Percentiles rank a stretch among this genome's conserved stretches.
phyloP scores from a whole-genome alignment of 2,113 vertebrate species.

The Strix uralensis region DNA sequence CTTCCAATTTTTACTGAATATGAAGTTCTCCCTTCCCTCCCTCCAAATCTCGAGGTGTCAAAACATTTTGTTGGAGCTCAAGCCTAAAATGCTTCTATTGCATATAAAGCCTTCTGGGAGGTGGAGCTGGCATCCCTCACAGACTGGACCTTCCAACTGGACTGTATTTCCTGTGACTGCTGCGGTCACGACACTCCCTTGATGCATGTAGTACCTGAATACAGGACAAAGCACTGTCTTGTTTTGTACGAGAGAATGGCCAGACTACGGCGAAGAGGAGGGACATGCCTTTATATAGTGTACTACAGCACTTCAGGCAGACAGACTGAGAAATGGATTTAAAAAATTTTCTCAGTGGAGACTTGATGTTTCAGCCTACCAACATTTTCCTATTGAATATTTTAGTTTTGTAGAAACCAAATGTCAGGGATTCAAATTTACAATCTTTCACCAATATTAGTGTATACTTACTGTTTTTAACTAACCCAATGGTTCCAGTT shows the following conservation, averaged over 20 bases:
- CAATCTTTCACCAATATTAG: background rate
- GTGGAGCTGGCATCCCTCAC: background rate
- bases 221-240: background rate
- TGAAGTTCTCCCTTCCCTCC: background rate
- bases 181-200: accelerated
- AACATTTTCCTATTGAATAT: background rate
- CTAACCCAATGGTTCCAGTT: background rate
- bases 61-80: background rate
- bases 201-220: background rate
- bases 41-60: background rate
- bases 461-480: background rate
- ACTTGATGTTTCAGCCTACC: background rate
- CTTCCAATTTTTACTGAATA: background rate
- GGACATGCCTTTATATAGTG: background rate
- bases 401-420: background rate
- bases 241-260: background rate
- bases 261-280: accelerated
- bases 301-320: background rate
- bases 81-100: background rate
- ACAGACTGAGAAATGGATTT: background rate
- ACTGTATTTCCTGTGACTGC: background rate
- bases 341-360: background rate
- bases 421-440: background rate
- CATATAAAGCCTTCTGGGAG: background rate
- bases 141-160: background rate